phyloP scores from a whole-genome alignment of 2,797 vertebrate genomes.

The Scolopax bukidnonensis region DNA sequence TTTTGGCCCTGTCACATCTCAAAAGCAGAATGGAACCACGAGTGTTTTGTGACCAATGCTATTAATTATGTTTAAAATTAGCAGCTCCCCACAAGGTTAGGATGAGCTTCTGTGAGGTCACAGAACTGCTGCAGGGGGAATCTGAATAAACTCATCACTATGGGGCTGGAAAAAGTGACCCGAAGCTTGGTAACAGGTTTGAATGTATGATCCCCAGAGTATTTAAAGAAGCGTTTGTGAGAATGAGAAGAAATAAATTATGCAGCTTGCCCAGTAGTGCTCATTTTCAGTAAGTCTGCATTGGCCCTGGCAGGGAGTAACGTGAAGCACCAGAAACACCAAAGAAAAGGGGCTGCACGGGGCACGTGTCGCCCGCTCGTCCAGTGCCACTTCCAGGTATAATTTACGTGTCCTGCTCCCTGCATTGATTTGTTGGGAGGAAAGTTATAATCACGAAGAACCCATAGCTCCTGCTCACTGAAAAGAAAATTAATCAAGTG shows the following conservation, averaged over 20 bases:
- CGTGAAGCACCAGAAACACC: neutral
- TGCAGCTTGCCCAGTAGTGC: neutral
- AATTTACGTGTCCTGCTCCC: neutral
- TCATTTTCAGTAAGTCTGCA: neutral
- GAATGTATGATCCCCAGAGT: neutral
- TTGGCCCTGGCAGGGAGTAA: neutral
- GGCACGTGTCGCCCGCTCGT: neutral
- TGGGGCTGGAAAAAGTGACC: accelerated
- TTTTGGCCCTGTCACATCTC: neutral
- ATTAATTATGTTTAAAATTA: neutral
- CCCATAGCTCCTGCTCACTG: neutral
- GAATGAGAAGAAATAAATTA: neutral
- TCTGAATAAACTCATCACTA: accelerated
- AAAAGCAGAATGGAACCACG: neutral
- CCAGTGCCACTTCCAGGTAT: neutral
- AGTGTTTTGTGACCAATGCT: neutral
- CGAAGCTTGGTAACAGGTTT: neutral
- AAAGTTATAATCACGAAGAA: neutral
- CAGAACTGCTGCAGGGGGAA: neutral
- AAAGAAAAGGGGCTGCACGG: neutral
- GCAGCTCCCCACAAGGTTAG: neutral
- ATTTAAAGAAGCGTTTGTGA: neutral
- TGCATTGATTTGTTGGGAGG: neutral
- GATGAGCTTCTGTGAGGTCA: neutral
- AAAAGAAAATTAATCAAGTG: neutral